Evolutionary conservation across 2,113 vertebrate genomes (phyloP).

Genomic region (Tychaedon coryphoeus): DNA sequence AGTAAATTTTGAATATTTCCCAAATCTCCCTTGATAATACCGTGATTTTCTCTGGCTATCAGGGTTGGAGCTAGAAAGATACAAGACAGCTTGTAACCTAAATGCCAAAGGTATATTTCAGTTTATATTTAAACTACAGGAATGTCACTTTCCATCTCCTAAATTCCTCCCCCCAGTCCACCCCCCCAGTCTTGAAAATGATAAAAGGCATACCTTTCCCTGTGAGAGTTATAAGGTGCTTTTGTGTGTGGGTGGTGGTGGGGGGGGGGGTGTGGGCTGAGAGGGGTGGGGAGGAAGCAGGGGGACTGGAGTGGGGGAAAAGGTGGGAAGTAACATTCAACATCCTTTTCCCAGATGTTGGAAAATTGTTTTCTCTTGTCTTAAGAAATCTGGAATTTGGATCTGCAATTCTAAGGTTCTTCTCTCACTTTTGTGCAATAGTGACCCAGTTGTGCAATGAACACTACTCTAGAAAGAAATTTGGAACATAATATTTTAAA

Average conservation of each 20-base stretch:
- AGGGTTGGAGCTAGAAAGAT: background rate
- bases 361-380: background rate
- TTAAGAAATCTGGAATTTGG: background rate
- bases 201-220: background rate
- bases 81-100: background rate
- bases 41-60: background rate
- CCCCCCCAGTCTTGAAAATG: background rate
- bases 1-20: background rate
- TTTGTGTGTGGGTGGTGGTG: background rate
- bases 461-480: background rate
- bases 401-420: background rate
- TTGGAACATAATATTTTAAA: background rate
- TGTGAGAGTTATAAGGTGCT: background rate
- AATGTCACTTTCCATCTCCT: fast-evolving
- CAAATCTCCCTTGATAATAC: background rate
- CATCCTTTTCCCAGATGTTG: background rate
- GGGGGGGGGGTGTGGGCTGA: too few relatives aligned
- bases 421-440: background rate
- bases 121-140: background rate
- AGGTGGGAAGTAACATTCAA: background rate
- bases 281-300: fast-evolving
- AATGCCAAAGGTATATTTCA: background rate
- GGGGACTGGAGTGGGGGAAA: fast-evolving
- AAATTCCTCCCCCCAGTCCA: background rate
- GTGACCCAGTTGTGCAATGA: background rate